phyloP scores from a whole-genome alignment of 2,888 invertebrate species.

The Sussaba pulchella region DNA sequence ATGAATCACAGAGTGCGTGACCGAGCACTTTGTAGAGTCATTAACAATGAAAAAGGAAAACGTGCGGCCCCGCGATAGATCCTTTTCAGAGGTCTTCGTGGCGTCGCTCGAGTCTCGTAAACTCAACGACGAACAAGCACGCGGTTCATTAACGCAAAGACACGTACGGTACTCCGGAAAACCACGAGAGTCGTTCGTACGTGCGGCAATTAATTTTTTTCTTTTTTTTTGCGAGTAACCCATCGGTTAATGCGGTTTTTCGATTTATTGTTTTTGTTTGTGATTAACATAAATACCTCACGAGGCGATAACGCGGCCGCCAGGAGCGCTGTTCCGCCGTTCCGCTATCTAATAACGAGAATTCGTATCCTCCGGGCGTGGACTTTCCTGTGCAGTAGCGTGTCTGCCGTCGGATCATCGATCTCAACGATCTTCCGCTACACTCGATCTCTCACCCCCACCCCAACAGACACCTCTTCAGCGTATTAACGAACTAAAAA shows the following conservation, averaged over 20 bases:
- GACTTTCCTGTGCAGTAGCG: slow-evolving; percentile 49
- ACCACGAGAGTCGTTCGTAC: no score
- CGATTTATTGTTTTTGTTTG: not conserved
- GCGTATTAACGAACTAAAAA: no score
- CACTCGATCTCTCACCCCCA: not conserved
- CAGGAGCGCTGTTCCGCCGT: slow-evolving; percentile 31
- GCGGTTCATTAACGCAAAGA: slow-evolving; percentile 49
- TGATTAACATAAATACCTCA: slow-evolving; percentile 75
- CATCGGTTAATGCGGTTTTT: no score
- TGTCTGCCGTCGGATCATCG: slow-evolving; percentile 45
- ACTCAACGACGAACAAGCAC: not conserved
- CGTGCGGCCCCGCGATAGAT: slow-evolving; percentile 18
- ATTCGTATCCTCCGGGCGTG: slow-evolving; percentile 58
- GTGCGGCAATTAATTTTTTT: no score
- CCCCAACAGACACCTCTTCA: no score
- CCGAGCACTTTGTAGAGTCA: not conserved
- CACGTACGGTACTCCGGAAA: no score
- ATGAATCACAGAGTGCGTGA: slow-evolving; percentile 17
- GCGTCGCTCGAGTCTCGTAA: slow-evolving; percentile 7
- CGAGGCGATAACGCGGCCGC: slow-evolving; percentile 64
- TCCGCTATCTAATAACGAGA: slow-evolving; percentile 36
- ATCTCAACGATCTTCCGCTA: slow-evolving; percentile 38
- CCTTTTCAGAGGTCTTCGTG: slow-evolving; percentile 34
- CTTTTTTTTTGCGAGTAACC: no score
- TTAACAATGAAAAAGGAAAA: not conserved